Percentiles rank a stretch among this genome's conserved stretches.
Conservation (phyloP, 2,888 invertebrate species). For the Amphipyra berbera region DNA sequence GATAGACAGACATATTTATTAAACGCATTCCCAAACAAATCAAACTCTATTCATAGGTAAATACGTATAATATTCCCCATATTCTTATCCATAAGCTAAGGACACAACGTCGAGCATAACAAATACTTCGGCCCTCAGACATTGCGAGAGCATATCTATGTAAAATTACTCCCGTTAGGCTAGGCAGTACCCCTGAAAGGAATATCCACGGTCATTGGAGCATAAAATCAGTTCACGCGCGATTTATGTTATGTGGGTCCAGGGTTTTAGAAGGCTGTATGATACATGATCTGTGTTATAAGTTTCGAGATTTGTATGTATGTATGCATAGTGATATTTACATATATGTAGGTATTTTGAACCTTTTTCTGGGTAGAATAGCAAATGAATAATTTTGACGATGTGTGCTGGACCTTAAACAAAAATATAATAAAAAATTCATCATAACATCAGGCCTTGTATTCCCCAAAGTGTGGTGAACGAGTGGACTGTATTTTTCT, state of each 20-base stretch:
- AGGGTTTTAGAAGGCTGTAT: constrained; percentile 50
- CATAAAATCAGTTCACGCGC: constrained; percentile 67
- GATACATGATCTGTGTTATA: constrained; percentile 45
- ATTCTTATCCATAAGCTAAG: constrained; percentile 21
- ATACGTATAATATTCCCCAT: constrained; percentile 2
- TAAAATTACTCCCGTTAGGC: constrained; percentile 13
- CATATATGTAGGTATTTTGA: constrained; percentile 2
- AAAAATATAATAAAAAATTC: too few species aligned
- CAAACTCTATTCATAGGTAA: background rate
- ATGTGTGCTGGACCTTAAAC: background rate
- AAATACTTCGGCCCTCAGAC: constrained; percentile 9
- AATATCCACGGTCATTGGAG: constrained; percentile 56
- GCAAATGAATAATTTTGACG: background rate
- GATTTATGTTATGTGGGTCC: constrained; percentile 61
- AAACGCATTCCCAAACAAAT: constrained; percentile 1
- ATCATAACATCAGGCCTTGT: too few species aligned
- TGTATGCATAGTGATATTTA: constrained; percentile 5
- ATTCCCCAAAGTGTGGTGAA: too few species aligned
- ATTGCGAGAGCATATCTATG: constrained; percentile 18
- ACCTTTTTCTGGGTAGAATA: background rate
- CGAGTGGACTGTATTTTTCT: too few species aligned
- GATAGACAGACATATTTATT: too few species aligned
- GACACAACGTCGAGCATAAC: constrained; percentile 7
- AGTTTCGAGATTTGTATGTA: constrained; percentile 18
- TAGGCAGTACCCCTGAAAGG: constrained; percentile 6